Conservation (phyloP, 2,888 invertebrate species). For the Saturnia pavonia region DNA sequence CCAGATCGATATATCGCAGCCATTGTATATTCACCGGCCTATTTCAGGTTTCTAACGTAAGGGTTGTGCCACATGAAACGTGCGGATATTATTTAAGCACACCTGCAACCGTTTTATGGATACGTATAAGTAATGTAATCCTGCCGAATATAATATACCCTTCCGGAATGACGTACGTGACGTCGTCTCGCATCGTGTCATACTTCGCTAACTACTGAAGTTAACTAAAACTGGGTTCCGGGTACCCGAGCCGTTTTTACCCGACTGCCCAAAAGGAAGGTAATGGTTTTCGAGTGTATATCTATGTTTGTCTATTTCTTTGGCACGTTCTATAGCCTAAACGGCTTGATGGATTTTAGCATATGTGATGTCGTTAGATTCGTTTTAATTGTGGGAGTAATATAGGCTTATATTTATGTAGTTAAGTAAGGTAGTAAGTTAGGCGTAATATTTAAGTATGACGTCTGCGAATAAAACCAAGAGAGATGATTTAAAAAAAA, state of each 20-base stretch:
- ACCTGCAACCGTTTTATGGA: constrained; percentile 12
- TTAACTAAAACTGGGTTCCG: constrained; percentile 1
- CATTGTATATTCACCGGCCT: constrained; percentile 71
- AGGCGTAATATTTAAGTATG: too few species aligned
- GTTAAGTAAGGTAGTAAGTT: too few species aligned
- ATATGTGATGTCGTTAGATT: too few species aligned
- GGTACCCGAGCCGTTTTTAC: background rate
- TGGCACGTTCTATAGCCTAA: too few species aligned
- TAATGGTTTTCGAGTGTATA: too few species aligned
- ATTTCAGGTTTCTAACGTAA: constrained; percentile 56
- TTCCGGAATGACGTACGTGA: constrained; percentile 12
- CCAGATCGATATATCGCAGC: constrained; percentile 57
- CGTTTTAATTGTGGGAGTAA: too few species aligned
- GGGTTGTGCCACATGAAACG: constrained; percentile 21
- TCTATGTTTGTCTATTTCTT: too few species aligned
- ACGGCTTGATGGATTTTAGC: too few species aligned
- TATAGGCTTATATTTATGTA: too few species aligned
- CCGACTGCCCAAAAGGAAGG: too few species aligned
- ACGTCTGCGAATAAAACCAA: too few species aligned
- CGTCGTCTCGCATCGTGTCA: constrained; percentile 1
- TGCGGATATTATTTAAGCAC: constrained; percentile 1
- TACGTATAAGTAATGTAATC: constrained; percentile 9
- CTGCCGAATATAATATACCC: constrained; percentile 4
- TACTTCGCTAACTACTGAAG: constrained; percentile 13
- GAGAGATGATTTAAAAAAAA: too few species aligned